A percentile compares a stretch with the other conserved stretches of the same genome.
Conservation (phyloP, 2,113 vertebrate species). For the Apteryx owenii region DNA sequence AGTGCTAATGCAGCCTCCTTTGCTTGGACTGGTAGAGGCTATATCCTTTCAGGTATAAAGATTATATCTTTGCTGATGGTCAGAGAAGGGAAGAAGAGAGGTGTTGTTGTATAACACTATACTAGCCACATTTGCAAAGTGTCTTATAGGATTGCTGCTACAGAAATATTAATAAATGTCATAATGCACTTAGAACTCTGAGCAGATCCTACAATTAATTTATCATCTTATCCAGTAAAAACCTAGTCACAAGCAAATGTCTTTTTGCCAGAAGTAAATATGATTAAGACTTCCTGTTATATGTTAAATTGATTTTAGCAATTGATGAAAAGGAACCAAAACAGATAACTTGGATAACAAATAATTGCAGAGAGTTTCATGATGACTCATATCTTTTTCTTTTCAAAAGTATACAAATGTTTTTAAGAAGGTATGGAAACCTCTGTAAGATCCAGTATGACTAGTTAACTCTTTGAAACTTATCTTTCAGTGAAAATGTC, state of each 20-base stretch:
- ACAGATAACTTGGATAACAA: background rate
- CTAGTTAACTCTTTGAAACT: background rate
- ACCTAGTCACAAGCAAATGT: constrained; percentile 8
- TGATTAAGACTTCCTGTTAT: constrained; percentile 21
- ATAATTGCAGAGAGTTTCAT: background rate
- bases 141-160: background rate
- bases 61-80: background rate
- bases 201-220: constrained; percentile 21
- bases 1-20: background rate
- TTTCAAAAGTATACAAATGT: background rate
- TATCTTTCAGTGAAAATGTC: background rate
- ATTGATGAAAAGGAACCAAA: constrained; percentile 7
- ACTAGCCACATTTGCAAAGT: background rate
- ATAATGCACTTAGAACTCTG: background rate
- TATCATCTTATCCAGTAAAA: constrained; percentile 5
- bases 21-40: background rate
- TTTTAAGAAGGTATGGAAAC: background rate
- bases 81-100: background rate
- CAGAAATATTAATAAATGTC: background rate
- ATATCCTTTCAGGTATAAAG: background rate
- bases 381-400: background rate
- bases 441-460: background rate
- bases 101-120: background rate
- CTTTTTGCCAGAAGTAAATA: constrained; percentile 2
- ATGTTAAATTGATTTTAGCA: constrained; percentile 11